These are phyloP conservation scores for Phengaris arion DNA, from an alignment of 2,888 invertebrate species.

Conservation along the genomic window DNA sequence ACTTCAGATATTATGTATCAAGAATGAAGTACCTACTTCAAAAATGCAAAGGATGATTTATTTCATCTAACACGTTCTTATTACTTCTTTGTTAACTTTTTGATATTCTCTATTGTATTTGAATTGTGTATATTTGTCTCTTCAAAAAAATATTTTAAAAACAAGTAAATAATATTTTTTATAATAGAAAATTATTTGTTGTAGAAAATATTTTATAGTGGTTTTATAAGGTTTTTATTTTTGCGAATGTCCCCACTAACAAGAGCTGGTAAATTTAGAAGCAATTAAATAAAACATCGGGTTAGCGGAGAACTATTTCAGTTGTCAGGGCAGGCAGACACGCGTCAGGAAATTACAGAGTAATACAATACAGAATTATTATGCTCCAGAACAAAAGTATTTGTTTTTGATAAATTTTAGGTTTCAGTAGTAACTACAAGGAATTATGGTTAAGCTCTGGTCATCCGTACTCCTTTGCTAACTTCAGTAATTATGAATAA, in stretches of 20 bases:
- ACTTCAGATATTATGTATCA: neutral
- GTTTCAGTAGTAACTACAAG: too few relatives aligned
- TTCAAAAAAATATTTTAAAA: too few relatives aligned
- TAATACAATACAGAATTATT: neutral
- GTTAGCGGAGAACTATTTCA: constrained; percentile 33
- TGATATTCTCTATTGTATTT: too few relatives aligned
- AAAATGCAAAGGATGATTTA: neutral
- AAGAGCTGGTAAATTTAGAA: constrained; percentile 15
- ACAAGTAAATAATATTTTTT: too few relatives aligned
- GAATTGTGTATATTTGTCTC: too few relatives aligned
- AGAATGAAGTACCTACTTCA: neutral
- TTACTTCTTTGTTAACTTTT: too few relatives aligned
- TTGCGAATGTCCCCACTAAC: neutral
- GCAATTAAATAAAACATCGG: constrained; percentile 35
- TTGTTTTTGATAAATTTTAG: neutral
- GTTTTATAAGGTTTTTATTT: neutral
- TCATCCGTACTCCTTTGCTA: too few relatives aligned
- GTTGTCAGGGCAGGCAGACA: constrained; percentile 33
- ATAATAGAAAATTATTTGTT: too few relatives aligned
- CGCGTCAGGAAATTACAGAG: constrained; percentile 12
- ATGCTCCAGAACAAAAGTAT: neutral
- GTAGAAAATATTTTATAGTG: too few relatives aligned
- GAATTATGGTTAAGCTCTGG: too few relatives aligned
- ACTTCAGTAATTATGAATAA: too few relatives aligned
- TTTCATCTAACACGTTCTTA: too few relatives aligned